Conservation (phyloP, 2,888 invertebrate species). For the Pyralis farinalis region DNA sequence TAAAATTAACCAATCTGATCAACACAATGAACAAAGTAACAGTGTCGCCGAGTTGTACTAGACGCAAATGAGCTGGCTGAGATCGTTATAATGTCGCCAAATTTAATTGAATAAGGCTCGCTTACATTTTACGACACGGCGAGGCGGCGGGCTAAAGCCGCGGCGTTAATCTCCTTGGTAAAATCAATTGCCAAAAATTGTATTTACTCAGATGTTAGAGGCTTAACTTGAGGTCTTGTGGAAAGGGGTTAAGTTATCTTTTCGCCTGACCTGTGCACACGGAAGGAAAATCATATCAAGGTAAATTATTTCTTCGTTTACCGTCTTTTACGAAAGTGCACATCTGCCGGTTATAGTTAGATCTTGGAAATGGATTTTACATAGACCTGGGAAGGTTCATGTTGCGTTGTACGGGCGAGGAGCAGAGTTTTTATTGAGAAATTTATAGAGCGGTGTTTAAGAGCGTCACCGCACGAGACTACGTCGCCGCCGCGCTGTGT, state of each 20-base stretch:
- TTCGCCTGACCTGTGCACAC: conserved; percentile 34
- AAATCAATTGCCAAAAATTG: conserved; percentile 77
- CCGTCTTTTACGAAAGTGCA: conserved; percentile 59
- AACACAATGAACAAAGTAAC: conserved; percentile 40
- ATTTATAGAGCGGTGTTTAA: conserved; percentile 70
- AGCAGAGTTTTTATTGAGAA: conserved; percentile 63
- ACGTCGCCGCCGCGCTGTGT: conserved; percentile 17
- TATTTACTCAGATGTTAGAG: conserved; percentile 42
- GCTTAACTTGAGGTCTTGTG: conserved; percentile 39
- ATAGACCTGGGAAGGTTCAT: conserved; percentile 45
- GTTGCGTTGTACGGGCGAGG: conserved; percentile 36
- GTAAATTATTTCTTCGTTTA: conserved; percentile 73
- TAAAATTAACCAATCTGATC: too few relatives aligned
- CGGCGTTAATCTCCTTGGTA: conserved; percentile 68
- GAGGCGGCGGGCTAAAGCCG: conserved; percentile 54
- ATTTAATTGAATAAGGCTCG: conserved; percentile 79
- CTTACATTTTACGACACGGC: conserved; percentile 73
- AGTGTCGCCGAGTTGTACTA: conserved; percentile 47
- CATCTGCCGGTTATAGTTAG: conserved; percentile 39
- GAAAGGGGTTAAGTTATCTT: conserved; percentile 42
- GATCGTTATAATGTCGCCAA: conserved; percentile 74
- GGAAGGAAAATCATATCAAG: conserved; percentile 67
- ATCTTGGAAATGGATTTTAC: conserved; percentile 37
- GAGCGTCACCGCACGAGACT: conserved; percentile 43
- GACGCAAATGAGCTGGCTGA: conserved; percentile 63